These are phyloP conservation scores for Macrostomum lignano DNA, from an alignment of 1,140 invertebrate species.

Conservation along the genomic window DNA sequence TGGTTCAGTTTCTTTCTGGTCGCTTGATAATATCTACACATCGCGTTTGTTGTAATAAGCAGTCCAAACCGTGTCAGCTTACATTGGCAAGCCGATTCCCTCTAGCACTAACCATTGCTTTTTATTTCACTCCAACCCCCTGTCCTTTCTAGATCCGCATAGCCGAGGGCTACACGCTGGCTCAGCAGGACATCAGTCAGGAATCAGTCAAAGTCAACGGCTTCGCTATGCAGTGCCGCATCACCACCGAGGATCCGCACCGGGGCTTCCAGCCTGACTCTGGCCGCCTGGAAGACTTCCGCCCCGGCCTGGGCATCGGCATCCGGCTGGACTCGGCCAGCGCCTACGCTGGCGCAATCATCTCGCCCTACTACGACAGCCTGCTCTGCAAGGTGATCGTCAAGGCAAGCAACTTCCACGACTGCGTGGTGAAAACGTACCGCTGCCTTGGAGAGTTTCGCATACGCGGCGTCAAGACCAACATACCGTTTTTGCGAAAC, in stretches of 20 bases:
- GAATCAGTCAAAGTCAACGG: conserved; percentile 58
- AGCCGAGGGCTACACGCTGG: conserved; percentile 60
- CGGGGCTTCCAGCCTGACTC: conserved; percentile 89
- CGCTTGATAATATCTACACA: too few relatives aligned
- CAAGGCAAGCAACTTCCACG: conserved; percentile 55
- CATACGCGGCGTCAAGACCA: conserved; percentile 92
- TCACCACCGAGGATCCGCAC: conserved; percentile 92
- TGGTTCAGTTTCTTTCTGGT: too few relatives aligned
- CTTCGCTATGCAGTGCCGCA: conserved; percentile 77
- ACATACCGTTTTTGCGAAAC: conserved; percentile 90
- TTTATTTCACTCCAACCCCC: too few relatives aligned
- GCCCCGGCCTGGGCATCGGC: conserved; percentile 92
- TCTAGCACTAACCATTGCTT: too few relatives aligned
- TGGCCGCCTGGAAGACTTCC: conserved; percentile 69
- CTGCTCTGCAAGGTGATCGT: conserved; percentile 90
- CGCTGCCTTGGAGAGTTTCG: conserved; percentile 76
- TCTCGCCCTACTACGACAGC: conserved; percentile 93
- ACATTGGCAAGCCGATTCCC: too few relatives aligned
- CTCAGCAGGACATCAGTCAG: conserved; percentile 56
- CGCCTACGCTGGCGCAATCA: conserved; percentile 76
- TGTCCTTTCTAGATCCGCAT: conserved; percentile 84
- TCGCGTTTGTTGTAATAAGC: too few relatives aligned
- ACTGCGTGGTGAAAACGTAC: conserved; percentile 78
- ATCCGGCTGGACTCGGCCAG: conserved; percentile 83
- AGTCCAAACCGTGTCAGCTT: too few relatives aligned